Evolutionary conservation across 23 tunicate species (phyloP).

Genomic region (Clavelina lepadiformis): DNA sequence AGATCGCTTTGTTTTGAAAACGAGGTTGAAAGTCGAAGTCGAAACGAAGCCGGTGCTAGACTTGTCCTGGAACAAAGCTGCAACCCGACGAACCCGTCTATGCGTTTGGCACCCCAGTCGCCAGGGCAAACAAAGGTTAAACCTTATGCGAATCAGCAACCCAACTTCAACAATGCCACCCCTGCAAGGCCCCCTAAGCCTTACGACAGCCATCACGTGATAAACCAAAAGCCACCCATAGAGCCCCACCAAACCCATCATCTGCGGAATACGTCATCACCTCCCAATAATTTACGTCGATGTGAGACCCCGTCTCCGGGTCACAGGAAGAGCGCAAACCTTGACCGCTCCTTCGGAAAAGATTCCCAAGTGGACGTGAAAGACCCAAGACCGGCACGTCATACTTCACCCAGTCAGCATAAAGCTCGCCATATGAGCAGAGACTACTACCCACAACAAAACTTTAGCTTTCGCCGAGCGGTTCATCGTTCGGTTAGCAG

Average conservation of each 20-base stretch:
- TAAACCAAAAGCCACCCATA: background rate
- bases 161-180: conserved; percentile 4
- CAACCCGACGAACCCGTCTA: conserved; percentile 8
- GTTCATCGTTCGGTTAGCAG: conserved; percentile 48
- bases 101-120: conserved; percentile 3
- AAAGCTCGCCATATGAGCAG: conserved; percentile 1
- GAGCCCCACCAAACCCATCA: background rate
- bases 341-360: background rate
- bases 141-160: conserved; percentile 3
- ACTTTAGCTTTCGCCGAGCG: conserved; percentile 69
- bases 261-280: background rate
- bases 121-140: no score
- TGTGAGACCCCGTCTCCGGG: background rate
- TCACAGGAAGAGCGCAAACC: background rate
- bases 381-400: background rate
- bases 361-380: background rate
- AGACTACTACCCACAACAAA: conserved; percentile 53
- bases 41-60: no score
- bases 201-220: background rate
- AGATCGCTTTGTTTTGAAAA: conserved; percentile 23
- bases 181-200: background rate
- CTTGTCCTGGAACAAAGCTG: background rate
- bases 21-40: background rate
- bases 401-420: no score
- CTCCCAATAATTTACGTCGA: background rate